A percentile compares a stretch with the other conserved stretches of the same genome.
Evolutionary conservation across 2,797 vertebrate genomes (phyloP).

Genomic region (Okamejei kenojei): DNA sequence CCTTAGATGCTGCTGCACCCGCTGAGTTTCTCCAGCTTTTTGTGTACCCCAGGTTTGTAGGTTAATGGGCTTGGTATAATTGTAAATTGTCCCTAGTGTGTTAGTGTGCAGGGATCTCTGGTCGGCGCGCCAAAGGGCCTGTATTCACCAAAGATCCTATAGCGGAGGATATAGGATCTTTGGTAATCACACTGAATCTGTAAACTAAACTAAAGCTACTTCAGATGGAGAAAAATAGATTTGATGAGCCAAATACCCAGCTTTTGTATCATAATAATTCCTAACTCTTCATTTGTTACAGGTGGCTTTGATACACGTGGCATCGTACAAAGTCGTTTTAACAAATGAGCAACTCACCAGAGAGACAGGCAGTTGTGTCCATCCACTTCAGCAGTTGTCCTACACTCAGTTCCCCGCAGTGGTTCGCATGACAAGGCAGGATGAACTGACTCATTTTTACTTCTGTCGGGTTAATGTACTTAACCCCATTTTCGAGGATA

Average conservation of each 20-base stretch:
- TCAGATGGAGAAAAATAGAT: not conserved
- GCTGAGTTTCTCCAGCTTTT: too few species aligned
- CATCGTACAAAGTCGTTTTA: not conserved
- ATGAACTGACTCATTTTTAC: constrained; percentile 96
- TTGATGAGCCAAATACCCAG: not conserved
- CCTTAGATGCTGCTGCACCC: too few species aligned
- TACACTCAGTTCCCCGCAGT: constrained; percentile 74
- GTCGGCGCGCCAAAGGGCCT: too few species aligned
- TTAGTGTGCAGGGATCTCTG: too few species aligned
- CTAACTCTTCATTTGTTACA: not conserved
- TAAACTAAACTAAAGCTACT: too few species aligned
- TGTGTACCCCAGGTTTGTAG: too few species aligned
- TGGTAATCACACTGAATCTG: too few species aligned
- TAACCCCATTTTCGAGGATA: constrained; percentile 54
- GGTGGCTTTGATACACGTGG: not conserved
- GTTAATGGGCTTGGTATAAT: too few species aligned
- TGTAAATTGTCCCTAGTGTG: too few species aligned
- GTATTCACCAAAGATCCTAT: too few species aligned
- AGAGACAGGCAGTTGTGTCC: constrained; percentile 88
- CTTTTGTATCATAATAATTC: not conserved
- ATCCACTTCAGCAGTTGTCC: constrained; percentile 97
- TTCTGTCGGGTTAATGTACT: constrained; percentile 74
- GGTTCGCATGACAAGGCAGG: constrained; percentile 85
- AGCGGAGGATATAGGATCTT: too few species aligned
- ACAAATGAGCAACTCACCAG: constrained; percentile 61